phyloP scores from a whole-genome alignment of 2,888 invertebrate species.

The Mesochorus sp. region DNA sequence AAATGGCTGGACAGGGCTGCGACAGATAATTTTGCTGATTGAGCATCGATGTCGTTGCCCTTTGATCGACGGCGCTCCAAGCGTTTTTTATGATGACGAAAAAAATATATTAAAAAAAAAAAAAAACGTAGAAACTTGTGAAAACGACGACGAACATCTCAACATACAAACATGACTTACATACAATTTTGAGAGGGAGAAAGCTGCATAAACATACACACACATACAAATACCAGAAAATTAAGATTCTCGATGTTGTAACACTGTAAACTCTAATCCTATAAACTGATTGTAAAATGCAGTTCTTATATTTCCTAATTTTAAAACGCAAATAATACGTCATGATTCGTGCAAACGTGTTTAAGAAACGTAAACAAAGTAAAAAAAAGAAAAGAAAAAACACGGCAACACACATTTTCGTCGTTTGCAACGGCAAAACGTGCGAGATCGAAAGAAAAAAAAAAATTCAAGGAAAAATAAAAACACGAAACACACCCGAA shows the following conservation, averaged over 20 bases:
- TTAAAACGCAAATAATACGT: slow-evolving; percentile 65
- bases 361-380: slow-evolving; percentile 48
- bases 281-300: slow-evolving; percentile 76
- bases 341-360: slow-evolving; percentile 62
- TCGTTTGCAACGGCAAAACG: not conserved
- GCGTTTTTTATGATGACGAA: too few relatives aligned
- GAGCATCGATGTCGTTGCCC: too few relatives aligned
- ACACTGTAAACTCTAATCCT: slow-evolving; percentile 78
- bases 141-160: slow-evolving; percentile 12
- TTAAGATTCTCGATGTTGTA: slow-evolving; percentile 80
- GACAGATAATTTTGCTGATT: too few relatives aligned
- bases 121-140: slow-evolving; percentile 2
- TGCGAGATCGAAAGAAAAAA: not conserved
- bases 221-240: slow-evolving; percentile 49
- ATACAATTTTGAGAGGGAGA: slow-evolving; percentile 32
- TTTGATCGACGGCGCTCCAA: too few relatives aligned
- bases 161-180: slow-evolving; percentile 12
- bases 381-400: slow-evolving; percentile 15
- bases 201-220: slow-evolving; percentile 24
- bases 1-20: too few relatives aligned
- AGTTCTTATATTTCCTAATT: slow-evolving; percentile 75
- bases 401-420: not conserved
- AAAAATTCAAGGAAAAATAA: not conserved
- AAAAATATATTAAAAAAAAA: too few relatives aligned
- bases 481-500: too few relatives aligned